These are phyloP conservation scores for Cheirogaleus medius DNA, from an alignment of 2,113 vertebrate genomes.

Conservation along the genomic window DNA sequence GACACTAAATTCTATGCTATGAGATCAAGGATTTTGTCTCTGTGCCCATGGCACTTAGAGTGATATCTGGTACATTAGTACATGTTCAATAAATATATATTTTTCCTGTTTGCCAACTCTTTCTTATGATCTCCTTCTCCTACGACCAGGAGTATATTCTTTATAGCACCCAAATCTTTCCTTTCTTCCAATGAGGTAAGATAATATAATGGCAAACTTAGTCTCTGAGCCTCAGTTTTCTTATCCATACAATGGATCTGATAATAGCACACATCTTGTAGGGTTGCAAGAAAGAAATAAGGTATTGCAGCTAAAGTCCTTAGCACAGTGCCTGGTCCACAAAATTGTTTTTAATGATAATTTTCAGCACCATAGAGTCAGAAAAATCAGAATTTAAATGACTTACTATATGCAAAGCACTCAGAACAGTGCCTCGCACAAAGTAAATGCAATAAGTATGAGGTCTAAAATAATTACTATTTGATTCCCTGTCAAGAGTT, in stretches of 20 bases:
- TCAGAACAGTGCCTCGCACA: not conserved
- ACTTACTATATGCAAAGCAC: not conserved
- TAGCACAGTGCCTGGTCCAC: not conserved
- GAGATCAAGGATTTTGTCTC: not conserved
- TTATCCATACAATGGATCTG: not conserved
- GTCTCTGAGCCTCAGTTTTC: not conserved
- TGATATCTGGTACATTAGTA: not conserved
- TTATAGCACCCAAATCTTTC: not conserved
- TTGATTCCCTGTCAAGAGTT: constrained; percentile 1
- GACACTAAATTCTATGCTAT: not conserved
- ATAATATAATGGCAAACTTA: not conserved
- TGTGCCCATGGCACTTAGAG: not conserved
- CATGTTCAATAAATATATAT: not conserved
- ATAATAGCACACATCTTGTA: not conserved
- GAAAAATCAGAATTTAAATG: not conserved
- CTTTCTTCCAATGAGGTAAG: not conserved
- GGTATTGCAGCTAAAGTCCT: not conserved
- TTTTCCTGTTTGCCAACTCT: not conserved
- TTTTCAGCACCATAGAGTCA: not conserved
- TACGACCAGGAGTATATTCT: not conserved
- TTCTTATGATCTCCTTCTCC: not conserved
- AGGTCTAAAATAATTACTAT: not conserved
- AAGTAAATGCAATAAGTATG: not conserved
- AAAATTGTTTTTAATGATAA: not conserved
- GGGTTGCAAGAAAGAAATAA: not conserved